A percentile compares a stretch with the other conserved stretches of the same genome.
Conservation (phyloP, 2,113 vertebrate species). For the Casuarius casuarius region DNA sequence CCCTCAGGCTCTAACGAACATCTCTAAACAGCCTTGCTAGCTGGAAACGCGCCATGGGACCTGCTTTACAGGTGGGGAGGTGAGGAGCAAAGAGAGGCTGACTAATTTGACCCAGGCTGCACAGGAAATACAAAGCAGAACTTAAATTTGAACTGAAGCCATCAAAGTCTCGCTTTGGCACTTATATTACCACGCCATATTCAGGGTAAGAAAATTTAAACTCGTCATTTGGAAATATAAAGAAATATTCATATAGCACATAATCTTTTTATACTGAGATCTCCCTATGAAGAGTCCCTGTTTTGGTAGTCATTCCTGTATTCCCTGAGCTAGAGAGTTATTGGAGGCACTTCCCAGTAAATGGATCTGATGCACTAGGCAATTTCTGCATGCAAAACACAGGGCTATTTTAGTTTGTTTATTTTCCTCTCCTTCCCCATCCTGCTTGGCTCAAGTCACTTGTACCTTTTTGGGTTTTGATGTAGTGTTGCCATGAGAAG, state of each 20-base stretch:
- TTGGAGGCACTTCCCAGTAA: neutral
- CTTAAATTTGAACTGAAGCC: neutral
- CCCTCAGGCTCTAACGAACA: neutral
- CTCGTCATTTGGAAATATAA: neutral
- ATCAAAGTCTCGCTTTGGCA: neutral
- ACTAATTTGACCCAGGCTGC: neutral
- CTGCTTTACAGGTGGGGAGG: neutral
- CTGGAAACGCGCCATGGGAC: fast-evolving
- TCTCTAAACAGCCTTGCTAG: neutral
- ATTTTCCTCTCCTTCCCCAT: neutral
- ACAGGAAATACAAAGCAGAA: neutral
- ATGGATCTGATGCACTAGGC: neutral
- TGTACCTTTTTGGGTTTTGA: neutral
- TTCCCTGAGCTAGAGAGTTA: neutral
- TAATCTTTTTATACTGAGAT: neutral
- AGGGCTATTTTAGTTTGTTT: neutral
- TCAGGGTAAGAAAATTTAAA: neutral
- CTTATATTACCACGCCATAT: fast-evolving
- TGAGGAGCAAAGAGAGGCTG: neutral
- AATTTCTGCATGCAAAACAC: neutral
- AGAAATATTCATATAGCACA: neutral
- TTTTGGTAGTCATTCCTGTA: neutral
- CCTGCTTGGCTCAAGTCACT: neutral
- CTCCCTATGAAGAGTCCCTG: neutral
- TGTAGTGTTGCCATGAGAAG: neutral